A percentile compares a stretch with the other conserved stretches of the same genome.
phyloP scores from a whole-genome alignment of 2,113 vertebrate genomes.

The Eolophus roseicapilla region DNA sequence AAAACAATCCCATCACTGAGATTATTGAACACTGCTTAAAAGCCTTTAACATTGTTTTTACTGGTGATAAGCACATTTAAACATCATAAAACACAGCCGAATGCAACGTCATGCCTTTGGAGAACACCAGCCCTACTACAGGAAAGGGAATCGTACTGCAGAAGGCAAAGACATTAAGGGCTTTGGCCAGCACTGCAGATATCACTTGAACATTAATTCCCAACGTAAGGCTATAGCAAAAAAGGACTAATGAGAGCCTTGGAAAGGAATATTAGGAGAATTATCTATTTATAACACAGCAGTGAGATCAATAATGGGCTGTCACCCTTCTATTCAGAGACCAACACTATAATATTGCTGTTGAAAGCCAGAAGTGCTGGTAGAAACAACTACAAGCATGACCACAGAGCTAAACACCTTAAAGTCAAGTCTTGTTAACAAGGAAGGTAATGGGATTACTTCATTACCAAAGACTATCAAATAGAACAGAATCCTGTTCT shows the following conservation, averaged over 20 bases:
- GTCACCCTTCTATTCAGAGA: background rate
- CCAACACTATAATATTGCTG: background rate
- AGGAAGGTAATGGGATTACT: background rate
- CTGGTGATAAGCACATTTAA: background rate
- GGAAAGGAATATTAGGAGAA: background rate
- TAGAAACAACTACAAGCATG: background rate
- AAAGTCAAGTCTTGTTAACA: background rate
- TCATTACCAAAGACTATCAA: background rate
- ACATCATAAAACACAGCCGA: background rate
- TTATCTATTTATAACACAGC: background rate
- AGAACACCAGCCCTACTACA: background rate
- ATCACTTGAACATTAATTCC: background rate
- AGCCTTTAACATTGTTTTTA: background rate
- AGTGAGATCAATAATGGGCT: background rate
- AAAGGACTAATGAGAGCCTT: background rate
- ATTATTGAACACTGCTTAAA: background rate
- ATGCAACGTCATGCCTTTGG: background rate
- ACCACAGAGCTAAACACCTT: background rate
- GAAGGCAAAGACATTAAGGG: background rate
- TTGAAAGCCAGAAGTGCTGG: background rate
- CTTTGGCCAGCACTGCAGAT: slow-evolving; percentile 1
- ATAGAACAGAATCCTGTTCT: background rate
- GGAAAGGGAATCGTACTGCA: background rate
- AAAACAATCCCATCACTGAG: background rate
- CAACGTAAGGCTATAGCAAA: background rate